Conservation (phyloP, 2,888 invertebrate species). For the Drosophila eohydei region DNA sequence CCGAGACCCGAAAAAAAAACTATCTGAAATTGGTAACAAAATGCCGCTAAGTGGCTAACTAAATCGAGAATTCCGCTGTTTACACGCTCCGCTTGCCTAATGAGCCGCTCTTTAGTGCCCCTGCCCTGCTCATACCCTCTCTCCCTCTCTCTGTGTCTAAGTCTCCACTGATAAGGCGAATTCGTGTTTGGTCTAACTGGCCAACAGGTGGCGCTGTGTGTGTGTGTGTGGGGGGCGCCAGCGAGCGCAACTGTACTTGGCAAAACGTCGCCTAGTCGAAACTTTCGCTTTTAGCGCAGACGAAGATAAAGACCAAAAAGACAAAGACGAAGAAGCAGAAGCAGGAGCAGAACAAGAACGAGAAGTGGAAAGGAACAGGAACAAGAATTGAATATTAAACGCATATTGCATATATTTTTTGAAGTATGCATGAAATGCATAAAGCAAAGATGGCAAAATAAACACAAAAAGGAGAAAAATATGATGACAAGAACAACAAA, state of each 20-base stretch:
- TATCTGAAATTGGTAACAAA: conserved; percentile 62
- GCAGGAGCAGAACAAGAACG: not conserved
- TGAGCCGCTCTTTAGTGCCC: conserved; percentile 39
- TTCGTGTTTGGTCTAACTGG: not conserved
- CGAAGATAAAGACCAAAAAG: not conserved
- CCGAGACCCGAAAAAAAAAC: conserved; percentile 20
- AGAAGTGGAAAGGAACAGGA: conserved; percentile 42
- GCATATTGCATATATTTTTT: conserved; percentile 66
- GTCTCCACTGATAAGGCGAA: conserved; percentile 22
- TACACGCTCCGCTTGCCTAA: conserved; percentile 77
- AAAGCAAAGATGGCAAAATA: conserved; percentile 63
- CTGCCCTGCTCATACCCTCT: not conserved
- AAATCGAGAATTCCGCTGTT: conserved; percentile 69
- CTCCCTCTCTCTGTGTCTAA: rapidly evolving
- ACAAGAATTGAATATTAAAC: conserved; percentile 72
- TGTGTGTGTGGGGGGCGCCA: conserved; percentile 4
- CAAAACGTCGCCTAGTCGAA: conserved; percentile 26
- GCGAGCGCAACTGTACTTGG: conserved; percentile 42
- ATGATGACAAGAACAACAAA: conserved; percentile 27
- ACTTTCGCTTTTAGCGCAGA: conserved; percentile 48
- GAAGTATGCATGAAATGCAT: conserved; percentile 72
- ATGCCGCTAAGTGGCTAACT: conserved; percentile 72
- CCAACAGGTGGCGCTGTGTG: conserved; percentile 34
- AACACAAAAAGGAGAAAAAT: conserved; percentile 22
- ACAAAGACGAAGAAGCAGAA: not conserved